Conservation (phyloP, 2,888 invertebrate species). For the Graphium colonna region DNA sequence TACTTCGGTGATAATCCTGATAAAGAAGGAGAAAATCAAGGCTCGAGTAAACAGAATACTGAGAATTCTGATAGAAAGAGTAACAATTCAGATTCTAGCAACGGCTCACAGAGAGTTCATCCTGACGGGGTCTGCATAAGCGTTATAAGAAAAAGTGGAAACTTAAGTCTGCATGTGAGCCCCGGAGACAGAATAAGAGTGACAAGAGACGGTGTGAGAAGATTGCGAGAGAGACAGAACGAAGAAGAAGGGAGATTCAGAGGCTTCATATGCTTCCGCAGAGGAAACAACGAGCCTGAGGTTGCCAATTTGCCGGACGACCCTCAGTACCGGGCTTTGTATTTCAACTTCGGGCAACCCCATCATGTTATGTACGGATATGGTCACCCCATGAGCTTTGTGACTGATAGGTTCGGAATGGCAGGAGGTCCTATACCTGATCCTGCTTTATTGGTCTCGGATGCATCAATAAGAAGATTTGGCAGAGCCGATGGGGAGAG, state of each 20-base stretch:
- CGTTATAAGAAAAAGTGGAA: no score
- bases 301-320: constrained; percentile 16
- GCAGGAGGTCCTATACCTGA: constrained; percentile 32
- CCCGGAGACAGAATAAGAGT: no score
- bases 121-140: no score
- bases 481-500: constrained; percentile 54
- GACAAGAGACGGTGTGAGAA: no score
- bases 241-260: constrained; percentile 20
- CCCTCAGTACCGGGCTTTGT: constrained; percentile 43
- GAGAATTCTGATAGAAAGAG: no score
- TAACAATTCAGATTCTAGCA: no score
- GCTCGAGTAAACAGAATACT: no score
- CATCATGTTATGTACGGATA: constrained; percentile 1
- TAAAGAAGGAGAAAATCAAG: no score
- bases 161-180: no score
- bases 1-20: no score
- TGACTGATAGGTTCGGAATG: background rate
- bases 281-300: constrained; percentile 31
- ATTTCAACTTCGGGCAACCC: constrained; percentile 48
- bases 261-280: constrained; percentile 28
- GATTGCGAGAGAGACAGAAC: no score
- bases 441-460: constrained; percentile 47
- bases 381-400: constrained; percentile 11
- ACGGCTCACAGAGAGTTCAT: no score
- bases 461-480: constrained; percentile 53